Evolutionary conservation across 1,140 invertebrate genomes (phyloP), one percentile per base, ranked within the genome.

Genomic region (Doryteuthis pealeii): DNA sequence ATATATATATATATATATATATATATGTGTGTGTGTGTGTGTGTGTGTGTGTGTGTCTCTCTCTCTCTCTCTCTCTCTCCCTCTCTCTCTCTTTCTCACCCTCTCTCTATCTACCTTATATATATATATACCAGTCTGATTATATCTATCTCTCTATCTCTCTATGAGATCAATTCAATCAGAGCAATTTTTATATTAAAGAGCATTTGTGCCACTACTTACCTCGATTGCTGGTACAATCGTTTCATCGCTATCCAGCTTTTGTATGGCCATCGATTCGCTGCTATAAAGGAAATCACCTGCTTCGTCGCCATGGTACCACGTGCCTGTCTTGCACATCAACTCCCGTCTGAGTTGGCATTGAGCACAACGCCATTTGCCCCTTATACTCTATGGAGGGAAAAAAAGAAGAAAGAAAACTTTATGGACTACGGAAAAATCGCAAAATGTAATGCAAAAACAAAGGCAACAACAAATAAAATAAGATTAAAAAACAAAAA

Each of bases 361-460:
- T 71, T 83, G 77, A 58, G 78, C 80, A 49, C 83, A 85, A 6
- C 77, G 73, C 83, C 83, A 85, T 77, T 74, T 78, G 8, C 78
- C 78, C 31, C 81, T 65, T n/a, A 78, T 76, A 49, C 70, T 78
- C 82, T 83, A 73, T n/a, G 74, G 72, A 72, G 30, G 18, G 33
- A 15, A 62, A 30, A 62, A 5, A 62, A 62, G 15, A 5, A 62
- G 22, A 26, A 26, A 62, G 22, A 30, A 62, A 62, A 62, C 58
- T 62, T 26, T 40, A n/a, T n/a, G n/a, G n/a, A n/a, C n/a, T n/a
- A n/a, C n/a, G n/a, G n/a, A 14, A 54, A 54, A 54, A n/a, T 54
- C n/a, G n/a, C n/a, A 14, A 54, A 54, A 54, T 14, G 49, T 54
- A 14, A 14, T 54, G n/a, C 12, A n/a, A 54, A 54, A 54, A 54